These are phyloP conservation scores for Prinia subflava DNA, from an alignment of 2,113 vertebrate species.

Conservation along the genomic window DNA sequence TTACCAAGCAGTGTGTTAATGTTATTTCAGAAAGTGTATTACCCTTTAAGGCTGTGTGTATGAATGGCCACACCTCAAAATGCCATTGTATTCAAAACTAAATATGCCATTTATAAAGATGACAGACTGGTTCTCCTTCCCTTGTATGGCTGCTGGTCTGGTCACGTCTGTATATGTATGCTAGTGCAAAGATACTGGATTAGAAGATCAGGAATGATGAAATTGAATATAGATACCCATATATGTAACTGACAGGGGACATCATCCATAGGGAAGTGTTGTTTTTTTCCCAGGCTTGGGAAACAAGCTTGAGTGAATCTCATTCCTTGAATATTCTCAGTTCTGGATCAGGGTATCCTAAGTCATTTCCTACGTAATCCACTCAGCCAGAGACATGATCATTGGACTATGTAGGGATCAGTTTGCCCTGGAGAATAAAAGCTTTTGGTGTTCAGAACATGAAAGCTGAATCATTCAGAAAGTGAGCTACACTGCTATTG, in stretches of 20 bases:
- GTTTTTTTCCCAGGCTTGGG: neutral
- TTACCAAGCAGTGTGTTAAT: neutral
- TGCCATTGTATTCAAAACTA: neutral
- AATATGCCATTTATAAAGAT: neutral
- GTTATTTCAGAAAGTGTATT: neutral
- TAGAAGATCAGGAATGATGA: neutral
- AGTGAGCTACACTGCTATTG: neutral
- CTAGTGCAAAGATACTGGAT: neutral
- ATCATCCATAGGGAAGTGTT: neutral
- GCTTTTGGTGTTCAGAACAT: constrained; percentile 13
- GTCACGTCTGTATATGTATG: neutral
- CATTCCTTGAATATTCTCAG: neutral
- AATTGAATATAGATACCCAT: neutral
- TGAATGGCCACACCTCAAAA: neutral
- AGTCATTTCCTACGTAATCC: neutral
- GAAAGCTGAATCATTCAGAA: constrained; percentile 35
- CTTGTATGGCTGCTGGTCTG: neutral
- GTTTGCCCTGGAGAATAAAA: constrained; percentile 12
- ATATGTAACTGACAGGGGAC: neutral
- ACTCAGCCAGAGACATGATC: neutral
- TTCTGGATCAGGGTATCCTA: neutral
- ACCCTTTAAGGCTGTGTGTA: neutral
- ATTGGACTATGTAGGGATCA: neutral
- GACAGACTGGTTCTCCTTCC: neutral
- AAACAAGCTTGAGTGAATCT: neutral